Base-by-base conservation (phyloP, 1,140 invertebrate genomes). In the Eumeta japonica region DNA sequence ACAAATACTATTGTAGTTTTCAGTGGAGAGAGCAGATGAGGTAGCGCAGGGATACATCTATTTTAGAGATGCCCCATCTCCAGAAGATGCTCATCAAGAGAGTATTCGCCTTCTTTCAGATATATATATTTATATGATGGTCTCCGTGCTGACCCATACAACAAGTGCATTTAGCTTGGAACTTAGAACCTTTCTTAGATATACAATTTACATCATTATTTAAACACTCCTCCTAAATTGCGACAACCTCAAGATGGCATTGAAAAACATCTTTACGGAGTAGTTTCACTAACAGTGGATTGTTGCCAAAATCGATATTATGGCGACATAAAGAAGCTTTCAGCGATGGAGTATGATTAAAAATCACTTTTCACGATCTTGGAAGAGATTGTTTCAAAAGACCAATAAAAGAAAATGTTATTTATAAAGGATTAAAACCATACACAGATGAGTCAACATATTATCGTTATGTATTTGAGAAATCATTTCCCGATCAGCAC, bases 241-340 rank as follows among this genome's bases (percentile, higher is more conserved):
- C 78, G 88, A 47, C 83, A 83, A 52, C 90, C 91, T 0, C 82
- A 87, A 55, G 77, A 86, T 49, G 86, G 86, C 1, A 76, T 93
- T 10, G 92, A 95, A 58, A 95, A 95, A 58, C 81, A 87, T 75
- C 77, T 94, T 62, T 95, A 9, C 75, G 92, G 42, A 81, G 79
- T 19, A 86, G 91, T 10, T 95, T 94, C 56, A 78, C 82, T 13
- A 79, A 76, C 2, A 79, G 73, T 16, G 77, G 79, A 39, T 75
- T 93, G n/a, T 59, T 95, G 36, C 92, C 92, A 0, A 75, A 86
- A 19, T 80, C 86, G 10, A 92, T 96, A 53, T 65, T 96, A 2
- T 96, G 92, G 91, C 77, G 93, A 18, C 90, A 90, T 46, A 96
- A 96, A 70, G 93, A 96, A 73, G 88, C 88, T 28, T 91, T 90